Conservation (phyloP, 1,140 invertebrate species). For the Macrostomum lignano region DNA sequence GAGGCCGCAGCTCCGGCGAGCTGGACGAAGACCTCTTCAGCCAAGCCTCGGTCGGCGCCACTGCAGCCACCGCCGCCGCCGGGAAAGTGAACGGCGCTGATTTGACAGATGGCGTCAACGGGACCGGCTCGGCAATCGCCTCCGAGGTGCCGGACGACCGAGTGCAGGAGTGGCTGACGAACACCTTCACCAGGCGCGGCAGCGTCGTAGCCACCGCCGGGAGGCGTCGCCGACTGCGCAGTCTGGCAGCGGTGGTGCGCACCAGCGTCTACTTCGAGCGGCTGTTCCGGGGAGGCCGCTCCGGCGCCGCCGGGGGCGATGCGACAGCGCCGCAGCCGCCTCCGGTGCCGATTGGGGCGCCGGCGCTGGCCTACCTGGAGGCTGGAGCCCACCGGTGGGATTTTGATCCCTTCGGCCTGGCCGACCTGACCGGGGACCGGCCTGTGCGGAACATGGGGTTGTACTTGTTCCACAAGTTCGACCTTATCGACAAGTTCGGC, state of each 20-base stretch:
- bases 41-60: too few species aligned
- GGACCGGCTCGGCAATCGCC: not conserved
- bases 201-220: not conserved
- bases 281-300: not conserved
- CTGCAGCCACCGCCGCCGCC: too few species aligned
- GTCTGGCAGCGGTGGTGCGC: not conserved
- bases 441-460: conserved; percentile 1
- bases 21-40: too few species aligned
- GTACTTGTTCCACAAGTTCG: conserved; percentile 1
- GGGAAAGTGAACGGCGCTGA: too few species aligned
- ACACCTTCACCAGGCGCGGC: not conserved
- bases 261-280: not conserved
- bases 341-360: too few species aligned
- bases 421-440: not conserved
- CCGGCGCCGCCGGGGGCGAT: too few species aligned
- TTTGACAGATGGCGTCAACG: too few species aligned
- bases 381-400: too few species aligned
- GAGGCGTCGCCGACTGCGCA: not conserved
- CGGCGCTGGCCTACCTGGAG: too few species aligned
- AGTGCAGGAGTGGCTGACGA: conserved; percentile 1
- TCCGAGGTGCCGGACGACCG: not conserved
- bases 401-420: conserved; percentile 3
- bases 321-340: too few species aligned
- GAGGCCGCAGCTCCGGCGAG: too few species aligned
- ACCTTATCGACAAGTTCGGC: too few species aligned